A percentile compares a stretch with the other conserved stretches of the same genome.
Conservation (phyloP, 1,140 invertebrate genomes). For the Aphelenchoides besseyi region DNA sequence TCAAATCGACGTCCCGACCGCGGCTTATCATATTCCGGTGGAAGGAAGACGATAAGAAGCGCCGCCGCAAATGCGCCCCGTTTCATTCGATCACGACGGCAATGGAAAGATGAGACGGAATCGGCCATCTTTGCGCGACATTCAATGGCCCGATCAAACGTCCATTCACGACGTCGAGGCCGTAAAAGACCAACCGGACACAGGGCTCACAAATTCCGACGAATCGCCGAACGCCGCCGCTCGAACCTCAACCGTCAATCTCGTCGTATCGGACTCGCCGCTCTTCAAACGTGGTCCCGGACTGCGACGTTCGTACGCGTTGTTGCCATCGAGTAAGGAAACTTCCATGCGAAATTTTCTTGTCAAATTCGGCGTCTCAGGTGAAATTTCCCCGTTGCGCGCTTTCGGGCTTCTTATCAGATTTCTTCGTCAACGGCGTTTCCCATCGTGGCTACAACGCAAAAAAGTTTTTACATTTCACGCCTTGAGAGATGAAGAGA, state of each 20-base stretch:
- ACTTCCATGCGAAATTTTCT: too few species aligned
- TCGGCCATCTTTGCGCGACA: neutral
- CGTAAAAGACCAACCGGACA: too few species aligned
- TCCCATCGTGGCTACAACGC: too few species aligned
- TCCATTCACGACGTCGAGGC: neutral
- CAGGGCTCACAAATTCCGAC: neutral
- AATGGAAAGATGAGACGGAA: neutral
- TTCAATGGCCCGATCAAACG: neutral
- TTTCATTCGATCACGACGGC: constrained; percentile 1
- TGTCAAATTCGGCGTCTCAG: too few species aligned
- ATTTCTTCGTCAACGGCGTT: too few species aligned
- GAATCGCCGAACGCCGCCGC: neutral
- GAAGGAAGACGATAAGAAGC: too few species aligned
- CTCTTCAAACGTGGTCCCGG: neutral
- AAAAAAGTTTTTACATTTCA: too few species aligned
- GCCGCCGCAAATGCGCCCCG: neutral
- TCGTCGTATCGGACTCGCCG: neutral
- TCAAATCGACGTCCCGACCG: too few species aligned
- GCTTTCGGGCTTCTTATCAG: too few species aligned
- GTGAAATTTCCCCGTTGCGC: too few species aligned
- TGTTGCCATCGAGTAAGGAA: neutral
- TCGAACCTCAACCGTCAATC: neutral
- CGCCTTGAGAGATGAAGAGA: too few species aligned
- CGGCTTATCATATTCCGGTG: too few species aligned
- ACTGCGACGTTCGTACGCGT: neutral